A percentile compares a stretch with the other conserved stretches of the same genome.
Evolutionary conservation across 2,113 vertebrate genomes (phyloP).

Genomic region (Muscicapa adusta): DNA sequence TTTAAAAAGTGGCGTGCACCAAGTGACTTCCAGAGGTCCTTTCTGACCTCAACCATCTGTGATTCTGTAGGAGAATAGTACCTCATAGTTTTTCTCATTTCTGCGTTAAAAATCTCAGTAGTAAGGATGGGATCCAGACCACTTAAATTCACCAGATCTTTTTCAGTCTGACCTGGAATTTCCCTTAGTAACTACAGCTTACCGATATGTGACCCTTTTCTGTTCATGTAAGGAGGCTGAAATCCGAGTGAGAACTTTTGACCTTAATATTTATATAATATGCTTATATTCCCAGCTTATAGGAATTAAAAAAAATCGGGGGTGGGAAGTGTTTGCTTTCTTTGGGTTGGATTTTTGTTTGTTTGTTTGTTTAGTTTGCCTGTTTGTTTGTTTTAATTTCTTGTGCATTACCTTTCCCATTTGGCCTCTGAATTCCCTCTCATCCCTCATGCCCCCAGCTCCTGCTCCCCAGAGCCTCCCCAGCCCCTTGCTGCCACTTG

Average conservation of each 20-base stretch:
- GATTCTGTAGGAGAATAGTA: background rate
- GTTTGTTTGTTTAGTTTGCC: background rate
- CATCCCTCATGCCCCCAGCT: background rate
- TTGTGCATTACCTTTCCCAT: background rate
- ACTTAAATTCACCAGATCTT: background rate
- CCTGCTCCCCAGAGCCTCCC: background rate
- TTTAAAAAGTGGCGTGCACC: background rate
- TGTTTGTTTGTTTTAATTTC: background rate
- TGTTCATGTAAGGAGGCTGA: background rate
- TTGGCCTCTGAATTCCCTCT: background rate
- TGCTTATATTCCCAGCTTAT: background rate
- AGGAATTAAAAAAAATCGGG: background rate
- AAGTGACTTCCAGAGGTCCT: background rate
- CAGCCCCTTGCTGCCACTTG: background rate
- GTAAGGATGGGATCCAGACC: background rate
- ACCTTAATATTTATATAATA: background rate
- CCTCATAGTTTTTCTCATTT: background rate
- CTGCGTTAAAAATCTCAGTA: background rate
- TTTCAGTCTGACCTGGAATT: background rate
- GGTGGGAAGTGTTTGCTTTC: background rate
- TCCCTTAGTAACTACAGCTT: background rate
- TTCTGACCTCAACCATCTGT: background rate
- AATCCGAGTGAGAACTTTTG: background rate
- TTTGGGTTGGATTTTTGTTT: background rate
- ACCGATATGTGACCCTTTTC: background rate